Base-by-base conservation (phyloP, 2,888 invertebrate species). In the Ophion ellenae region DNA sequence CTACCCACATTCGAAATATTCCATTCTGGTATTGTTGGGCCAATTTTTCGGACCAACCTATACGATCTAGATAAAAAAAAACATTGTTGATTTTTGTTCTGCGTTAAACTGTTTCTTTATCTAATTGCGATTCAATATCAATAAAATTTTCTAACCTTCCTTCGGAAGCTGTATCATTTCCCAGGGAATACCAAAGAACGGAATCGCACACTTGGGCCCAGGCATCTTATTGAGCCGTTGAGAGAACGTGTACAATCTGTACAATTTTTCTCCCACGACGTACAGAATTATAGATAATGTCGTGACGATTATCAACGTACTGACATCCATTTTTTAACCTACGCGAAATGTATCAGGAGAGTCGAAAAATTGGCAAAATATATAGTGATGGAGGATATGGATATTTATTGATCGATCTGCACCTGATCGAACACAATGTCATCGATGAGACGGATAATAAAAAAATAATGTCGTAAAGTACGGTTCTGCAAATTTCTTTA, bases 1-100 rank as follows among this genome's bases (percentile, higher is more conserved):
- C 90, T 24, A 91, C 5, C 90, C 91, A 90, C 1, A 83, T 59
- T 67, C 86, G 81, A 2, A 89, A 89, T 40, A 91, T 87, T 69
- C 91, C 91, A 66, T 85, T 79, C 77, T 90, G 84, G 57, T 83
- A 90, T 20, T 82, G 32, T 47, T 83, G 77, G 28, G 88, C 87
- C 5, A 89, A 5, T 24, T 89, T 80, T 45, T 76, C 77, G 10
- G 90, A 86, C 89, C 88, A 90, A 10, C 83, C 32, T 5, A 89
- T 71, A 20, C 90, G 89, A 82, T 90, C 92, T 92, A 75, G 45
- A 69, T 11, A 28, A 11, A 45, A 28, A 11, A 45, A 64, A 73
- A 32, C 2, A 47, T 47, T 47, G 3, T 1, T 67, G 6, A 7
- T 64, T 17, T 10, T 76, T 47, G 40, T 9, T 5, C 14, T n/a